A percentile compares a stretch with the other conserved stretches of the same genome.
These are phyloP conservation scores for Cremastinae sp. DNA, from an alignment of 2,888 invertebrate genomes.

Conservation along the genomic window DNA sequence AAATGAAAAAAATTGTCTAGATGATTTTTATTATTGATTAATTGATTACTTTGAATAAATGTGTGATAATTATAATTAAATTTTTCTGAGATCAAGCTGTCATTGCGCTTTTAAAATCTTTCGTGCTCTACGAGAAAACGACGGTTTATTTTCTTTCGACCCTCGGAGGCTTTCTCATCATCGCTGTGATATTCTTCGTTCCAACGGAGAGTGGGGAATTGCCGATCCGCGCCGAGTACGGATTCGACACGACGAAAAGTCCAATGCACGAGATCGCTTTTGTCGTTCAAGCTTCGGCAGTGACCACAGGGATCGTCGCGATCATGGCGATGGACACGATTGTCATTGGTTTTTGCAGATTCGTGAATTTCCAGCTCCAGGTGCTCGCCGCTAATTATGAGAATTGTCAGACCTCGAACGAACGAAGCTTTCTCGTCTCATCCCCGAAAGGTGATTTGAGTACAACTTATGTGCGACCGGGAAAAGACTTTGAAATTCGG, in stretches of 20 bases:
- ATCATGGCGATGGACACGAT: conserved; percentile 69
- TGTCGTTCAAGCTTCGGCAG: conserved; percentile 63
- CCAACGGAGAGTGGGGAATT: conserved; percentile 67
- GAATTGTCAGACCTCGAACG: conserved; percentile 54
- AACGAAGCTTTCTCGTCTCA: neutral
- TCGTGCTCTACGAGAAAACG: conserved; percentile 59
- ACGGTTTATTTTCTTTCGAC: conserved; percentile 62
- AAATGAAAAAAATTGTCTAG: no score
- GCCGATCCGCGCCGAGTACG: conserved; percentile 71
- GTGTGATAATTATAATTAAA: no score
- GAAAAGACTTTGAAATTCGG: conserved; percentile 41
- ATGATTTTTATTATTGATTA: no score
- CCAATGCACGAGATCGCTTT: conserved; percentile 67
- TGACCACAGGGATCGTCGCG: conserved; percentile 63
- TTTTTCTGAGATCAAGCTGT: conserved; percentile 57
- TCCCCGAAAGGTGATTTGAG: neutral
- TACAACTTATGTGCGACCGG: neutral
- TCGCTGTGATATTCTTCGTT: conserved; percentile 66
- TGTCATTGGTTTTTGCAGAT: conserved; percentile 62
- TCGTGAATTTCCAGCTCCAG: conserved; percentile 66
- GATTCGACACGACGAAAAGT: conserved; percentile 67
- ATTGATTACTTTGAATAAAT: no score
- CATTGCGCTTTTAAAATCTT: conserved; percentile 52
- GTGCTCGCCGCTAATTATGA: conserved; percentile 67
- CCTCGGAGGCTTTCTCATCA: conserved; percentile 60